Conservation (phyloP, 2,113 vertebrate species). For the Xenopus laevis region DNA sequence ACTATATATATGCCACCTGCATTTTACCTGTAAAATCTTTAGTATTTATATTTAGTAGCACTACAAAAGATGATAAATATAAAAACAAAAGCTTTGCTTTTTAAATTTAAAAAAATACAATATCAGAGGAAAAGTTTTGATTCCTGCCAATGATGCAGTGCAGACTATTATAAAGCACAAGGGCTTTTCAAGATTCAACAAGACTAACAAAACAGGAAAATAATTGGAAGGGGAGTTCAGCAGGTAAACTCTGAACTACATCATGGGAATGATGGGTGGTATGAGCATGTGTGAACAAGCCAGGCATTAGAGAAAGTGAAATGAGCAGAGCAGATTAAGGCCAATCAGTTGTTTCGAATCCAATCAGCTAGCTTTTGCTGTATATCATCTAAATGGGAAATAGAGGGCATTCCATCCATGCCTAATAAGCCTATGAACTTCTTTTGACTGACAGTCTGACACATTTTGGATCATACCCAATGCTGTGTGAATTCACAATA, state of each 20-base stretch:
- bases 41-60: too few species aligned
- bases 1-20: too few species aligned
- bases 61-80: too few species aligned
- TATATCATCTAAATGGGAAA: conserved; percentile 42
- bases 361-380: conserved; percentile 18
- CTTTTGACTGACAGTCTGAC: conserved; percentile 36
- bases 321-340: conserved; percentile 31
- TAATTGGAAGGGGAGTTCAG: conserved; percentile 35
- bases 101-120: too few species aligned
- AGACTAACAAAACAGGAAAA: conserved; percentile 38
- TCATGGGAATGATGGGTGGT: conserved; percentile 1
- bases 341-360: conserved; percentile 34
- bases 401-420: conserved; percentile 32
- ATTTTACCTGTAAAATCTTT: too few species aligned
- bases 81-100: too few species aligned
- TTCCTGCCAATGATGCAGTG: neutral
- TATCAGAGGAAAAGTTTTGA: too few species aligned
- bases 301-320: conserved; percentile 20
- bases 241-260: conserved; percentile 19
- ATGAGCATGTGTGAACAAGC: conserved; percentile 6
- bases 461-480: conserved; percentile 11
- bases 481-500: conserved; percentile 27
- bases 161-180: conserved; percentile 9
- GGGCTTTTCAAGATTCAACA: conserved; percentile 39
- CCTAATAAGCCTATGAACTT: conserved; percentile 35